phyloP scores from a whole-genome alignment of 2,888 invertebrate genomes.

The Lamellibrachia columna region DNA sequence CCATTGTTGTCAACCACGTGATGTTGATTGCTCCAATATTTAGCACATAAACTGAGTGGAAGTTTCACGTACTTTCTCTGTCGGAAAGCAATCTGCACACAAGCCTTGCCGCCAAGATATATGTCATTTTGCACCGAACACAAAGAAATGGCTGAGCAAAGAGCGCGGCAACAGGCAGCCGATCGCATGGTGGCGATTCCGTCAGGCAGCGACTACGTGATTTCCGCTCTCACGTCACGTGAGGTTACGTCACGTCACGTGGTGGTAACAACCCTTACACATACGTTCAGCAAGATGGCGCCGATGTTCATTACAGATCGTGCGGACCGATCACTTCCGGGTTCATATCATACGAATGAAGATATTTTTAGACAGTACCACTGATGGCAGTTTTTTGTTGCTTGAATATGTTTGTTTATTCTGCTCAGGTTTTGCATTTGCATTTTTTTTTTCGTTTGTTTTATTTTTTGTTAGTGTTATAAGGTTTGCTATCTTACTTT shows the following conservation, averaged over 20 bases:
- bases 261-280: background rate
- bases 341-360: too few relatives aligned
- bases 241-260: background rate
- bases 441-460: too few relatives aligned
- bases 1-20: background rate
- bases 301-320: background rate
- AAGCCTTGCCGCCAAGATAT: background rate
- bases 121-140: background rate
- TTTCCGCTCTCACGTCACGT: slow-evolving; percentile 2
- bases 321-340: background rate
- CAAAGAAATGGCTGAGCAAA: background rate
- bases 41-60: background rate
- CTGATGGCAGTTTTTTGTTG: too few relatives aligned
- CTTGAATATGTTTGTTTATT: too few relatives aligned
- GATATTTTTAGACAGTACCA: too few relatives aligned
- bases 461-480: too few relatives aligned
- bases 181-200: background rate
- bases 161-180: background rate
- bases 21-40: background rate
- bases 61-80: background rate
- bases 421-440: too few relatives aligned
- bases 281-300: background rate
- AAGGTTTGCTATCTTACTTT: too few relatives aligned
- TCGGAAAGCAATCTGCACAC: background rate
- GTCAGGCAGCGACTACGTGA: background rate